A percentile compares a stretch with the other conserved stretches of the same genome.
Conservation (phyloP, 2,113 vertebrate genomes). For the Sylvilagus bachmani region DNA sequence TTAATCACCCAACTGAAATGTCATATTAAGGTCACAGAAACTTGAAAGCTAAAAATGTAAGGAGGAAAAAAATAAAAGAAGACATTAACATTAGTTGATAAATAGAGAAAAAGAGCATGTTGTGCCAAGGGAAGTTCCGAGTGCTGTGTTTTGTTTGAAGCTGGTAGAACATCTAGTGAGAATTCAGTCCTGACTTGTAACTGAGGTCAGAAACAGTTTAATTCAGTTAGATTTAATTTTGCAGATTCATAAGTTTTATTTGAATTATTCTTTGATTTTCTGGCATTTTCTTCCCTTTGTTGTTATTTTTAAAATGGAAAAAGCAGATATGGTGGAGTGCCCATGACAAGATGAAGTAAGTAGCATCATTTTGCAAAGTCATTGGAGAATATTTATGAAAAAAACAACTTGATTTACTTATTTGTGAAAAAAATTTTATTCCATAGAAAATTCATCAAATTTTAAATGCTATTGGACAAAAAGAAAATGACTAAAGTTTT, state of each 20-base stretch:
- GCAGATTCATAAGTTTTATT: constrained; percentile 66
- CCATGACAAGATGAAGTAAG: background rate
- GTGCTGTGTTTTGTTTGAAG: constrained; percentile 75
- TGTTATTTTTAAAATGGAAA: constrained; percentile 61
- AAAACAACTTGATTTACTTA: background rate
- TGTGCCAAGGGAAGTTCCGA: constrained; percentile 85
- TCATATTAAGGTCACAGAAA: constrained; percentile 91
- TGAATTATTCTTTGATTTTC: constrained; percentile 61
- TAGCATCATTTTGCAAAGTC: background rate
- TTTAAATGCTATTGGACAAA: background rate
- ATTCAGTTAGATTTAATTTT: constrained; percentile 85
- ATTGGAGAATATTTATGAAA: background rate
- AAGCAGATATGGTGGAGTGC: background rate
- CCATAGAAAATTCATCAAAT: background rate
- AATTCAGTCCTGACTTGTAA: constrained; percentile 81
- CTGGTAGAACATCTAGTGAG: constrained; percentile 84
- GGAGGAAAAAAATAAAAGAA: constrained; percentile 35
- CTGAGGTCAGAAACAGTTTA: constrained; percentile 82
- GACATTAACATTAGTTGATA: constrained; percentile 87
- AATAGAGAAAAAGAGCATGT: constrained; percentile 81
- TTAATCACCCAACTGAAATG: constrained; percentile 90
- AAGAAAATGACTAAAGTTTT: constrained; percentile 20
- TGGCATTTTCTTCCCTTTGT: constrained; percentile 61
- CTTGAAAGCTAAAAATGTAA: constrained; percentile 84
- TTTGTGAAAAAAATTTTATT: constrained; percentile 23